A percentile compares a stretch with the other conserved stretches of the same genome.
These are phyloP conservation scores for Cerceris rybyensis DNA, from an alignment of 2,888 invertebrate species.

Conservation along the genomic window DNA sequence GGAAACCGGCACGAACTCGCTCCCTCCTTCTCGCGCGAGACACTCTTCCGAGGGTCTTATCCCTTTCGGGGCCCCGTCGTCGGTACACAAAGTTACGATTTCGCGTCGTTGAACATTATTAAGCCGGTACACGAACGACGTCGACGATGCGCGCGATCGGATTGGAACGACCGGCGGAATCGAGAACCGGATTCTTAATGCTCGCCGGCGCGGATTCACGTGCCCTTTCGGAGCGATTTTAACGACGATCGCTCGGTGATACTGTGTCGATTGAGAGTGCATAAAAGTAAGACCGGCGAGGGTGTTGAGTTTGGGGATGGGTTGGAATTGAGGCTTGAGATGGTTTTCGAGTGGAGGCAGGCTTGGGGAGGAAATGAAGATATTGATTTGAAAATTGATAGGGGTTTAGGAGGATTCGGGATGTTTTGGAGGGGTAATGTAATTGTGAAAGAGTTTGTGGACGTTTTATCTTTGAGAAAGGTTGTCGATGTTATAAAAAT, in stretches of 20 bases:
- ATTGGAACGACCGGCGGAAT: slow-evolving; percentile 34
- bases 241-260: slow-evolving; percentile 55
- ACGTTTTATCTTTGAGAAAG: no score
- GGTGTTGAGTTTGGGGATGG: neutral
- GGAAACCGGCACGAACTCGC: slow-evolving; percentile 53
- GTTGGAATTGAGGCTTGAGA: neutral
- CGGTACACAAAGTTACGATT: slow-evolving; percentile 56
- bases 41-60: neutral
- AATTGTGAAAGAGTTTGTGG: no score
- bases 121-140: slow-evolving; percentile 44
- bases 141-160: slow-evolving; percentile 26
- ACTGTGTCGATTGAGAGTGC: slow-evolving; percentile 42
- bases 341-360: no score
- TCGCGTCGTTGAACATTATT: slow-evolving; percentile 58
- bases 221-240: slow-evolving; percentile 32
- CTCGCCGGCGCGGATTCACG: slow-evolving; percentile 32
- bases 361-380: no score
- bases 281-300: slow-evolving; percentile 37
- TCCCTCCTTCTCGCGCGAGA: slow-evolving; percentile 23
- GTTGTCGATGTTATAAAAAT: no score
- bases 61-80: neutral
- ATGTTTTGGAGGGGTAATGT: no score
- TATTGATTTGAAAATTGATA: no score
- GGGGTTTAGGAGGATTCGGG: no score
- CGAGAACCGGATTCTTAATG: slow-evolving; percentile 62